Evolutionary conservation across 92 coral and sea anemone genomes (phyloP).

Genomic region (Phenganax stokvisi): DNA sequence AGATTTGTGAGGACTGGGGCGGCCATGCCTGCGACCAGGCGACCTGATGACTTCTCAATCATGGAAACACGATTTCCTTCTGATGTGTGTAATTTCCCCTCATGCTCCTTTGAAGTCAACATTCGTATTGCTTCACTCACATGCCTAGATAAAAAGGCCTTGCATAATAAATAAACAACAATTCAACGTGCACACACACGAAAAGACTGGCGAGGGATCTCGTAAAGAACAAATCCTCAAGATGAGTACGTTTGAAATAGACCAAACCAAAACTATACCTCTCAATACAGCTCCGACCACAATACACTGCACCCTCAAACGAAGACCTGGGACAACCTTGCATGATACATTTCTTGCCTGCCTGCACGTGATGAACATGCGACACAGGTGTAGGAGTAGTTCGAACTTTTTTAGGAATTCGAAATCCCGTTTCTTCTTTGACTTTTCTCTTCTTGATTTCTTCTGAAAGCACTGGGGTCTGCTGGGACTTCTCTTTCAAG

Average conservation of each 20-base stretch:
- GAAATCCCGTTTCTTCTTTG: constrained; percentile 50
- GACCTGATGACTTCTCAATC: constrained; percentile 79
- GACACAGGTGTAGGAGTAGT: constrained; percentile 97
- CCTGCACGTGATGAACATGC: constrained; percentile 36
- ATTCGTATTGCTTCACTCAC: constrained; percentile 26
- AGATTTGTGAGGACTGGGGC: constrained; percentile 81
- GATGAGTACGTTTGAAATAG: not conserved
- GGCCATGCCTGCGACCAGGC: constrained; percentile 94
- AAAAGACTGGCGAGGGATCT: too few species aligned
- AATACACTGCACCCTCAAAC: constrained; percentile 66
- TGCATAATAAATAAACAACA: not conserved
- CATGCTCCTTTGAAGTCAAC: constrained; percentile 20
- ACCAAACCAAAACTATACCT: constrained; percentile 46
- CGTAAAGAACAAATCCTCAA: too few species aligned
- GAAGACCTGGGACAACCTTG: constrained; percentile 59
- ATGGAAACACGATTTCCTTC: constrained; percentile 65
- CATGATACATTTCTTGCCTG: constrained; percentile 58
- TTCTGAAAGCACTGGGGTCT: not conserved
- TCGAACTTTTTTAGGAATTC: constrained; percentile 78
- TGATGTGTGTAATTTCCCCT: constrained; percentile 19
- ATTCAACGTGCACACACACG: not conserved
- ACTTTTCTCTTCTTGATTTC: constrained; percentile 40
- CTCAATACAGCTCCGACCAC: constrained; percentile 69
- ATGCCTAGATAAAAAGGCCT: not conserved
- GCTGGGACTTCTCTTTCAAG: constrained; percentile 1